phyloP scores from a whole-genome alignment of 2,113 vertebrate species.

The Poeciliopsis prolifica region DNA sequence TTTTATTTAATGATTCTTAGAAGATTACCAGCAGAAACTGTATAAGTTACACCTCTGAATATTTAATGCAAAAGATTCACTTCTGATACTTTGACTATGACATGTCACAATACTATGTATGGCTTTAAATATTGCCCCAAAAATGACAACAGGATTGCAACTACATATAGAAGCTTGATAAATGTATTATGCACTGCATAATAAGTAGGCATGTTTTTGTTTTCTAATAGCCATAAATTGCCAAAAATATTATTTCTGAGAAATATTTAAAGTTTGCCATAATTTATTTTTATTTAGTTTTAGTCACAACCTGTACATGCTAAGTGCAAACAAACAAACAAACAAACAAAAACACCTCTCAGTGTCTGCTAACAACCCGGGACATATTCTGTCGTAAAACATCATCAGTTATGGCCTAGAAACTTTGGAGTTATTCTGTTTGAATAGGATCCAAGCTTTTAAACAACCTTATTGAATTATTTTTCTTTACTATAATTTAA shows the following conservation, averaged over 20 bases:
- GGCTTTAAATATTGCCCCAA: not conserved
- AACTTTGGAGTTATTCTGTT: not conserved
- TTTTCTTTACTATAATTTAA: not conserved
- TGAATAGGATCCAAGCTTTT: slow-evolving; percentile 31
- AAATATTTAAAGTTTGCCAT: not conserved
- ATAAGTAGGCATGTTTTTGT: not conserved
- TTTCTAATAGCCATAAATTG: not conserved
- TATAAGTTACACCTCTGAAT: not conserved
- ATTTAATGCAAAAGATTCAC: not conserved
- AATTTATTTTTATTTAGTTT: not conserved
- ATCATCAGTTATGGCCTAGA: not conserved
- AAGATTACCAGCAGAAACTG: not conserved
- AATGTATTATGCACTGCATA: not conserved
- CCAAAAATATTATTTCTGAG: not conserved
- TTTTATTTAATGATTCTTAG: not conserved
- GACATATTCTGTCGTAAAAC: not conserved
- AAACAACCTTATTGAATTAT: not conserved
- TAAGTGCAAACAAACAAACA: not conserved
- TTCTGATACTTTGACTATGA: not conserved
- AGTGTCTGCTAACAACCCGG: slow-evolving; percentile 18
- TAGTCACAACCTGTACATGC: not conserved
- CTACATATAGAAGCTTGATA: not conserved
- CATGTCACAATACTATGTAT: not conserved
- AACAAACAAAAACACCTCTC: not conserved
- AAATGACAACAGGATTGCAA: not conserved